Conservation (phyloP, 2,888 invertebrate genomes). For the Ochropacha duplaris region DNA sequence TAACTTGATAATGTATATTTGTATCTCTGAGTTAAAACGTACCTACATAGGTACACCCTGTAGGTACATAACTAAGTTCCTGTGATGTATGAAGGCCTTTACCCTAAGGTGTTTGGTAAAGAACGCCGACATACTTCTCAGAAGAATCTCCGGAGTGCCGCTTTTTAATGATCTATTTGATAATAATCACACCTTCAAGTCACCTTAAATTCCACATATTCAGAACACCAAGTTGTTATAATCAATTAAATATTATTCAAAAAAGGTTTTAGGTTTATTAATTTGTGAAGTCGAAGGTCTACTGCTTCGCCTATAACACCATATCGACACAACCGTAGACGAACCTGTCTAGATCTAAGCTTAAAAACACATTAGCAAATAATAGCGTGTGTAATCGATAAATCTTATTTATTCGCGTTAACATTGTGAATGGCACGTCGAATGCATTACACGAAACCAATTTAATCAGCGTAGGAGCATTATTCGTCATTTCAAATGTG, state of each 20-base stretch:
- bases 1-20: no score
- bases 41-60: constrained; percentile 34
- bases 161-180: constrained; percentile 32
- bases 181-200: constrained; percentile 5
- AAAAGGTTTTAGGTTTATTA: not conserved
- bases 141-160: constrained; percentile 43
- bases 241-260: constrained; percentile 1
- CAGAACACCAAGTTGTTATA: not conserved
- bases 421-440: constrained; percentile 3
- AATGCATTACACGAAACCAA: constrained; percentile 5
- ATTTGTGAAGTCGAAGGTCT: not conserved
- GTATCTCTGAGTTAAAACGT: no score
- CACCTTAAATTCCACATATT: not conserved
- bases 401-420: constrained; percentile 3
- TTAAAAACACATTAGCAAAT: not conserved
- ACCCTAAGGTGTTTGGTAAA: constrained; percentile 5
- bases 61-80: constrained; percentile 20
- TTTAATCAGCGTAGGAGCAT: constrained; percentile 3
- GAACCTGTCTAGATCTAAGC: not conserved
- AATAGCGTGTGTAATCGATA: constrained; percentile 5
- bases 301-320: not conserved
- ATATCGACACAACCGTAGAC: not conserved
- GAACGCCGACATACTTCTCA: constrained; percentile 46
- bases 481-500: constrained; percentile 41
- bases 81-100: constrained; percentile 29